Base-by-base conservation (phyloP, 2,797 vertebrate species). In the Aulostomus chinensis region DNA sequence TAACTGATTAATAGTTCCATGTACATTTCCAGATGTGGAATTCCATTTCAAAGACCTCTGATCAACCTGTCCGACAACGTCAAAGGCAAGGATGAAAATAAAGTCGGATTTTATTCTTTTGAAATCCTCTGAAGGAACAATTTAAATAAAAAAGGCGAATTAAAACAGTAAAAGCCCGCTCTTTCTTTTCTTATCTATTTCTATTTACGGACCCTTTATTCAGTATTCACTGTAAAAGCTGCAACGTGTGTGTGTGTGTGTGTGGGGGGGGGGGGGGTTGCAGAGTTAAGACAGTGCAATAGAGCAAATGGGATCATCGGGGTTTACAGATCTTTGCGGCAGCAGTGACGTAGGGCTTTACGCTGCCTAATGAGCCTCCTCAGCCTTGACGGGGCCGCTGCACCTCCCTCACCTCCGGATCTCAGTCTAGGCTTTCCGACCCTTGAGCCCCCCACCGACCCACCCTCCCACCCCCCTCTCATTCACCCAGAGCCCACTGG, bases 261-360 rank as follows among this genome's bases (percentile, higher is more conserved):
- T 13, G 1, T 21, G 26, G 36, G 30, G 29, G 7, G 60, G 39
- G 28, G n/a, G 21, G 60, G 47, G 74, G 60, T 41, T 40, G 45
- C 26, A 1, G 38, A 54, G 62, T 73, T 88, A 82, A 85, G 57
- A 62, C 64, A 69, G 51, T 51, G 61, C 83, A 63, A 54, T 63
- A 47, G 67, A 85, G 75, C 77, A 90, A 92, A 91, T 78, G 81
- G 79, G 88, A 90, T 93, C 84, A 91, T 88, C 84, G 85, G 82
- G 79, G 76, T 91, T 93, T 90, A 90, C 81, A 90, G 83, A 82
- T 75, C 76, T 84, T 65, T 75, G 78, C 75, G 73, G 68, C 62
- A 66, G 68, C 46, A 58, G 84, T 84, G 77, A 88, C 83, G 81
- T 81, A 91, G 80, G 61, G 73, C 89, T 87, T 88, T 84, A 87